Base-by-base conservation (phyloP, 2,113 vertebrate genomes). In the Cynocephalus volans region DNA sequence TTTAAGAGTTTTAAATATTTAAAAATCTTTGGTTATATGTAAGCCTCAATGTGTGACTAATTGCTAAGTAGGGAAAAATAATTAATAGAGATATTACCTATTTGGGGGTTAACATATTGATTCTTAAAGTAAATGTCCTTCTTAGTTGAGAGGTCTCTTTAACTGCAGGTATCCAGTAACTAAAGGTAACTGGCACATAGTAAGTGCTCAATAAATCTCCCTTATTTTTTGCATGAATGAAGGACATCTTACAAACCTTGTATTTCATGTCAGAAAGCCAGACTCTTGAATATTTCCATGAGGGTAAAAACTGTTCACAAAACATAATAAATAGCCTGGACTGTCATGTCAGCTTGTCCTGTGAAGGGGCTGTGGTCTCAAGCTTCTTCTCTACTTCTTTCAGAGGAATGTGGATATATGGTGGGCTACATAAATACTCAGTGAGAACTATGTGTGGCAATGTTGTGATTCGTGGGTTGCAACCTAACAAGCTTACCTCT, bases 1-100 rank as follows among this genome's bases (percentile, higher is more conserved):
- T 94, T 79, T 85, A 87, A 50, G 54, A 73, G 28, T 79, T 56
- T 92, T 24, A 89, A 89, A 79, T 31, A 83, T 48, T 93, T 56
- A 62, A 67, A 83, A 94, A 41, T 87, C 13, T 81, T 79, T 24
- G 15, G 26, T 86, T 95, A 33, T 33, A 81, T 65, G 36, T 86
- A 92, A 86, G 9, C 26, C 28, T 50, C 6, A 15, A 75, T 64
- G 41, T 82, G 21, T n/a, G 19, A 77, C 10, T 54, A 58, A 50
- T 84, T 67, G n/a, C 9, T 54, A 72, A 36, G 9, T n/a, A 86
- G 62, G 31, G 28, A 48, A 67, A 88, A 90, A 56, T 36, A 91
- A 93, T 64, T 79, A 64, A 58, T 83, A 84, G 75, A 54, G 26
- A 65, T 58, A 92, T 17, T 41, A 4, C 41, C 26, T 93, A 70